A percentile compares a stretch with the other conserved stretches of the same genome.
phyloP scores from a whole-genome alignment of 2,113 vertebrate genomes.

The Haemorhous mexicanus region DNA sequence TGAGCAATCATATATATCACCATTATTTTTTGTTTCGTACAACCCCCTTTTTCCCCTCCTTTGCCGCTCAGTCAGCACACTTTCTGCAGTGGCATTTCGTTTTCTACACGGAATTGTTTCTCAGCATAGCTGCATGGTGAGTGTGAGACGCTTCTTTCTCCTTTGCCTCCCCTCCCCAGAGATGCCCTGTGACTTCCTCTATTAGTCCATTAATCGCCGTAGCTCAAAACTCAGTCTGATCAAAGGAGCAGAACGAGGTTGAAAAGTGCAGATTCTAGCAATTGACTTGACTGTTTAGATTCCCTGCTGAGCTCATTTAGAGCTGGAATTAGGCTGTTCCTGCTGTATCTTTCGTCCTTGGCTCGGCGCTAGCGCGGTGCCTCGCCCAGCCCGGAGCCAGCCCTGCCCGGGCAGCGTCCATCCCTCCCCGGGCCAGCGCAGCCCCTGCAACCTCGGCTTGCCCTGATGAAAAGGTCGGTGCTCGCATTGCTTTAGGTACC shows the following conservation, averaged over 20 bases:
- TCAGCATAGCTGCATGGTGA: slow-evolving; percentile 5
- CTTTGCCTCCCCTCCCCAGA: neutral
- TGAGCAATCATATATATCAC: neutral
- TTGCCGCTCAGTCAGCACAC: neutral
- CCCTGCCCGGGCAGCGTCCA: neutral
- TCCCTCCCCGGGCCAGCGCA: neutral
- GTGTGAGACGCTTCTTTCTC: neutral
- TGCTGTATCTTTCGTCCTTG: slow-evolving; percentile 4
- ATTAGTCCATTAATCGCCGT: slow-evolving; percentile 54
- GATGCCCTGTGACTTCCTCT: slow-evolving; percentile 46
- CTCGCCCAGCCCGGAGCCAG: neutral
- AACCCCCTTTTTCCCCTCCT: neutral
- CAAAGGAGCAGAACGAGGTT: slow-evolving; percentile 62
- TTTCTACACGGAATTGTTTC: slow-evolving; percentile 14
- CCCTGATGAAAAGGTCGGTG: neutral
- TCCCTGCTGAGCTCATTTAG: slow-evolving; percentile 58
- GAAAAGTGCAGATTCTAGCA: slow-evolving; percentile 58
- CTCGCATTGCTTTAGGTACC: neutral
- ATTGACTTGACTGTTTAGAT: slow-evolving; percentile 45
- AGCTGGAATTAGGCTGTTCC: slow-evolving; percentile 53
- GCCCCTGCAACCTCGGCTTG: neutral
- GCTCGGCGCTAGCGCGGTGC: neutral
- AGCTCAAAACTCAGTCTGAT: slow-evolving; percentile 57
- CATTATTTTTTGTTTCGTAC: neutral
- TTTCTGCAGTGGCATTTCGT: neutral